Base-by-base conservation (phyloP, 2,797 vertebrate species). In the Girardinus metallicus region DNA sequence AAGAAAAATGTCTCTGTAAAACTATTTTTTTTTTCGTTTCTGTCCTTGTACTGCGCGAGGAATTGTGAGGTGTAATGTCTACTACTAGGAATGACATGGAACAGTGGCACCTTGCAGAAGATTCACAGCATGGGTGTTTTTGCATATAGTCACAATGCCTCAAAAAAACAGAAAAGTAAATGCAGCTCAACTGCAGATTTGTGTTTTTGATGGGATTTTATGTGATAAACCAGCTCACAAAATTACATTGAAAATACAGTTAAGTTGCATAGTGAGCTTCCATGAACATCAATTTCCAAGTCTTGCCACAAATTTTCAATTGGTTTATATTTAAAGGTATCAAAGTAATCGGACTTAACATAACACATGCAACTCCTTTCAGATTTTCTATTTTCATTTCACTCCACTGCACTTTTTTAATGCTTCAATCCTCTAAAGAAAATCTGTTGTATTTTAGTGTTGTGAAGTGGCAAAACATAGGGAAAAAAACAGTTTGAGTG, bases 41-140 rank as follows among this genome's bases (percentile, higher is more conserved):
- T 88, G 89, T 81, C 77, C 83, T 5, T 31, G 83, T 78, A 75
- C 76, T 89, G 84, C 86, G 86, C 78, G 73, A 90, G 83, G 87
- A 92, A 86, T 82, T 87, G 87, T 92, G 87, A 93, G 87, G 88
- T 92, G 91, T 95, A 92, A 86, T 88, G 85, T 90, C 90, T 93
- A 88, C 83, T 93, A 90, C 94, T 95, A 95, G 95, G 85, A 78
- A 82, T 80, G 86, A 92, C 89, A 86, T 91, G 86, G 85, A 91
- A 91, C 93, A 88, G 87, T 79, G 79, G 83, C 86, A 89, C 82
- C 73, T 71, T 84, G 83, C 80, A 57, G 79, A 55, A 86, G 73
- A 73, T 78, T 88, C 87, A 71, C 74, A 80, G 39, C 51, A 23
- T 4, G 62, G 41, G 70, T 89, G 82, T 92, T 90, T 85, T 85